Percentiles rank a stretch among this genome's conserved stretches.
phyloP scores from a whole-genome alignment of 1,140 invertebrate species.

The Homarus americanus region DNA sequence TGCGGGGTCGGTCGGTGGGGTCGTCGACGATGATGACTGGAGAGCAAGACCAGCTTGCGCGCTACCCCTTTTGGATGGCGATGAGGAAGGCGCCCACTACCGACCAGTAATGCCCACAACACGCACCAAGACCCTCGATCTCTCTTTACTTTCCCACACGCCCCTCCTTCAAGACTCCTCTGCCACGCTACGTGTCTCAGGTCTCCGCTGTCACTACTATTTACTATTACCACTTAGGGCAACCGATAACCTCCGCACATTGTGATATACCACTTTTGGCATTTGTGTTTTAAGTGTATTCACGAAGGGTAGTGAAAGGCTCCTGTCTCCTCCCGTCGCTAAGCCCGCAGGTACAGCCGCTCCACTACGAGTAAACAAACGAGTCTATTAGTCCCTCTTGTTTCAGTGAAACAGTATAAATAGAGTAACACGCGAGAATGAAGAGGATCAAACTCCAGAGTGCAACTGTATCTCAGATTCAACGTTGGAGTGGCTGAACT shows the following conservation, averaged over 20 bases:
- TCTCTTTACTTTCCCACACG: not conserved
- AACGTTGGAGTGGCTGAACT: no score
- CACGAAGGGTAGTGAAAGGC: not conserved
- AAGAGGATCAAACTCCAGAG: no score
- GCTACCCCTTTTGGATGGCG: constrained; percentile 6
- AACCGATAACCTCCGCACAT: not conserved
- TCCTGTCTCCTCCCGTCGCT: not conserved
- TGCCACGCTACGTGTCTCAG: not conserved
- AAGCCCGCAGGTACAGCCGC: no score
- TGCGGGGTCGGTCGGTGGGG: not conserved
- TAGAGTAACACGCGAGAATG: no score
- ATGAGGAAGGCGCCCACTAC: not conserved
- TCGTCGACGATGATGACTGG: not conserved
- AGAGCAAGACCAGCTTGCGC: not conserved
- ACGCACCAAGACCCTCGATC: not conserved
- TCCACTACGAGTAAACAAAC: no score
- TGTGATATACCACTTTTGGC: not conserved
- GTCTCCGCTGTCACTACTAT: not conserved
- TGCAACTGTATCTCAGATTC: no score
- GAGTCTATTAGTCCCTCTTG: no score
- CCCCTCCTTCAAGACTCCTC: not conserved
- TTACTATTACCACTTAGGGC: not conserved
- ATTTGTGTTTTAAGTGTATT: not conserved
- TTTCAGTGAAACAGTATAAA: no score
- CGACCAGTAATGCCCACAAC: not conserved